Conservation (phyloP, 2,797 vertebrate genomes). For the Phoebastria nigripes region DNA sequence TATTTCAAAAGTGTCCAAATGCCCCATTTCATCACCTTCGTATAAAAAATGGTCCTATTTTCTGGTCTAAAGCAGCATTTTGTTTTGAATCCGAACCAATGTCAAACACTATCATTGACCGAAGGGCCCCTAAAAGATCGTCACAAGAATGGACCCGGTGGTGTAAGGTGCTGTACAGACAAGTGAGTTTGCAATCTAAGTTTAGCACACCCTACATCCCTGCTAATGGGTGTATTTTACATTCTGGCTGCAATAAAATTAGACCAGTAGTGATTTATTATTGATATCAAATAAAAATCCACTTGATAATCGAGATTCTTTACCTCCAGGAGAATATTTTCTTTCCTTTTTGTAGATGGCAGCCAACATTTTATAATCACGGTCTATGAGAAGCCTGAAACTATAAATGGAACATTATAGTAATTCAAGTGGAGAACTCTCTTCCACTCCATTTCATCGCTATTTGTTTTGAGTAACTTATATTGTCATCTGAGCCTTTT, state of each 20-base stretch:
- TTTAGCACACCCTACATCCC: not conserved
- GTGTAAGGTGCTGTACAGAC: not conserved
- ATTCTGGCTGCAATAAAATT: not conserved
- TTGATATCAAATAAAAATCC: slow-evolving; percentile 46
- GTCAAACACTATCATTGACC: not conserved
- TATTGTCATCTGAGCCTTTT: slow-evolving; percentile 39
- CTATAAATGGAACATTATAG: slow-evolving; percentile 29
- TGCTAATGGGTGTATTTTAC: not conserved
- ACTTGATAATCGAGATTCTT: slow-evolving; percentile 19
- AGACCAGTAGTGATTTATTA: slow-evolving; percentile 41
- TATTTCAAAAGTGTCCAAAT: not conserved
- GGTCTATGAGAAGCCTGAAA: not conserved
- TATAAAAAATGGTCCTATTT: accelerated
- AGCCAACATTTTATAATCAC: slow-evolving; percentile 24
- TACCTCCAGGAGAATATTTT: slow-evolving; percentile 36
- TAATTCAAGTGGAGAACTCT: slow-evolving; percentile 25
- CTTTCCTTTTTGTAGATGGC: slow-evolving; percentile 17
- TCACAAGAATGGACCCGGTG: accelerated
- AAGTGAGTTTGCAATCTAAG: not conserved
- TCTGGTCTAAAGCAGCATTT: not conserved
- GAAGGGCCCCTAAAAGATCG: not conserved
- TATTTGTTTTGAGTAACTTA: slow-evolving; percentile 50
- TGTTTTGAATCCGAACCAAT: not conserved
- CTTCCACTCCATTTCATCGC: slow-evolving; percentile 1
- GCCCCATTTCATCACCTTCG: not conserved